phyloP scores from a whole-genome alignment of 1,140 invertebrate genomes.

The Drosophila nasuta region DNA sequence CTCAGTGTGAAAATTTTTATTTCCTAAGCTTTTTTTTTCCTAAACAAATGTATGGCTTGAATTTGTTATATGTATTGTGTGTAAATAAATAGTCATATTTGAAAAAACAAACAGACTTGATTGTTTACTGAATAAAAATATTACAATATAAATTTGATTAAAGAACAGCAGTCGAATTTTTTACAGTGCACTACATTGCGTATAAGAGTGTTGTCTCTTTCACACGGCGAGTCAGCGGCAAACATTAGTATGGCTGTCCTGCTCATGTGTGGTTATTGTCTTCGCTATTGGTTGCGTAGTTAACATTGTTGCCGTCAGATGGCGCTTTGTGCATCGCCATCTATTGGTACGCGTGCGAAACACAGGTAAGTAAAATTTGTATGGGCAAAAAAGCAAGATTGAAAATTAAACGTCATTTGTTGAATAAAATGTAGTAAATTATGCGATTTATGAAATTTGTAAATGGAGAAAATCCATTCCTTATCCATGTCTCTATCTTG shows the following conservation, averaged over 20 bases:
- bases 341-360: background rate
- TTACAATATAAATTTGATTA: background rate
- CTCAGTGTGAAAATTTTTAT: slow-evolving; percentile 40
- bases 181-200: background rate
- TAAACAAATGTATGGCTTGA: slow-evolving; percentile 51
- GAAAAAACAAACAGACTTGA: slow-evolving; percentile 34
- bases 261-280: slow-evolving; percentile 19
- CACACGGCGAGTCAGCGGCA: background rate
- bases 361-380: background rate
- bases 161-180: background rate
- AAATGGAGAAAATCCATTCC: too few relatives aligned
- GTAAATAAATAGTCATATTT: slow-evolving; percentile 77
- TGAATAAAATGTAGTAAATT: too few relatives aligned
- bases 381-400: too few relatives aligned
- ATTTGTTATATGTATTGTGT: slow-evolving; percentile 75
- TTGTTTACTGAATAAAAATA: background rate
- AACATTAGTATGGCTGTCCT: background rate
- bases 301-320: background rate
- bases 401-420: too few relatives aligned
- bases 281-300: background rate
- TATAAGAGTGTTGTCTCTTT: background rate
- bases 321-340: background rate
- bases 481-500: background rate
- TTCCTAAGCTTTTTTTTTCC: slow-evolving; percentile 58
- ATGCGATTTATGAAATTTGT: too few relatives aligned